These are phyloP conservation scores for Thamnaconus septentrionalis DNA, from an alignment of 2,113 vertebrate genomes.

Conservation along the genomic window DNA sequence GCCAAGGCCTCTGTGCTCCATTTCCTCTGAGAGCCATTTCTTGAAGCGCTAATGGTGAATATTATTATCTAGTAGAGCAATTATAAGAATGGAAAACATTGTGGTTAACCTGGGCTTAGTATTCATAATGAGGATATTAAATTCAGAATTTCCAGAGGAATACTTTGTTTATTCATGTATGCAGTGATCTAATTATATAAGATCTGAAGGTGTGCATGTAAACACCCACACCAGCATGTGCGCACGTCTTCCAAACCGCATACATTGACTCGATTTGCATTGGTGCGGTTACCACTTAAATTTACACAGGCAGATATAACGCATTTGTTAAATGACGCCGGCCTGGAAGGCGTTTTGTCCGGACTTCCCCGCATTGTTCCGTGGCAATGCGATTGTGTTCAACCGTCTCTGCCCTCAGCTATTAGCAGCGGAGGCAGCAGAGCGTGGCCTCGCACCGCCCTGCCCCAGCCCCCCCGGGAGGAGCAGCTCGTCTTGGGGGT, in stretches of 20 bases:
- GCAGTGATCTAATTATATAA: not conserved
- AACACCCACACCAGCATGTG: not conserved
- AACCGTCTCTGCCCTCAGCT: conserved; percentile 1
- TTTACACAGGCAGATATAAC: too few species aligned
- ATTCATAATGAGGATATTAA: not conserved
- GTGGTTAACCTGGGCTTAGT: not conserved
- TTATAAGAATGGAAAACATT: not conserved
- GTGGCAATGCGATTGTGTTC: not conserved
- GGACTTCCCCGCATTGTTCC: not conserved
- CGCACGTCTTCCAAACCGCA: not conserved
- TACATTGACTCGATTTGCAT: conserved; percentile 4
- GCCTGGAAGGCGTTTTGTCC: too few species aligned
- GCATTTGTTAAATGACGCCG: too few species aligned
- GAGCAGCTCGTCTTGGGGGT: conserved; percentile 40
- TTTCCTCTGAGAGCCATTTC: too few species aligned
- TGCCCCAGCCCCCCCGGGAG: conserved; percentile 20
- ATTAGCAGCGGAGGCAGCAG: conserved; percentile 6
- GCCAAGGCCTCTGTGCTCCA: too few species aligned
- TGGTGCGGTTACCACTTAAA: too few species aligned
- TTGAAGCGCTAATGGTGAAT: too few species aligned
- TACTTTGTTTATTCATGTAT: not conserved
- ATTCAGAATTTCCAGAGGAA: not conserved
- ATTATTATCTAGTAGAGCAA: not conserved
- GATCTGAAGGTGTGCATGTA: not conserved
- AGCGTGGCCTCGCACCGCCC: conserved; percentile 7